Base-by-base conservation (phyloP, 1,140 invertebrate genomes). In the Araneus ventricosus region DNA sequence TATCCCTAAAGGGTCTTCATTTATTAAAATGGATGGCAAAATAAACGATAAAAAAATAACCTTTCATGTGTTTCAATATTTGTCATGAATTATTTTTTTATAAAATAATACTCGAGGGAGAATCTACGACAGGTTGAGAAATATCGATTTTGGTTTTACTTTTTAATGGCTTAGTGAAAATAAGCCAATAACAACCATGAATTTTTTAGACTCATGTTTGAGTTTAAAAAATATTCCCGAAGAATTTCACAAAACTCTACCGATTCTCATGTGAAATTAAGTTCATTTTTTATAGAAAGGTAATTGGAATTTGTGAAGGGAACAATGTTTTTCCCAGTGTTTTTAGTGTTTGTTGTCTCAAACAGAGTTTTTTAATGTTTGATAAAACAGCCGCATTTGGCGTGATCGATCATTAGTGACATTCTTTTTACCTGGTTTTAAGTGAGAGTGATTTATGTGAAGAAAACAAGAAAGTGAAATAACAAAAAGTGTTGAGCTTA, bases 11-110 rank as follows among this genome's bases (percentile, higher is more conserved):
- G 14, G 30, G 3, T 75, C 30, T 75, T 75, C 20, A 37, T 75
- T 75, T 75, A 20, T 75, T n/a, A 67, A 67, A 67, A 37, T 20
- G 70, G 34, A 75, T 70, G 67, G 4, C 30, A 37, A 75, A 27
- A 75, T 75, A 34, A 75, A 37, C 4, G 17, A 34, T 75, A 34
- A 75, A 75, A 70, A 70, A 27, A 30, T 34, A 75, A 75, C 14
- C 70, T 75, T 75, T 75, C 70, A 37, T 34, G 70, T 34, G 17
- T 37, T 75, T 75, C 34, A 75, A 75, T 34, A 75, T 75, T 75
- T 37, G 20, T 75, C 70, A 34, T 75, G 34, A 5, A 52, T 14
- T 52, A 52, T 14, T 52, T 70, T 75, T 75, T 34, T 20, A 37
- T 20, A 75, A 20, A 75, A 20, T 0, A 34, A 34, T 75, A 34